Conservation (phyloP, 2,888 invertebrate species). For the Trissolcus japonicus region DNA sequence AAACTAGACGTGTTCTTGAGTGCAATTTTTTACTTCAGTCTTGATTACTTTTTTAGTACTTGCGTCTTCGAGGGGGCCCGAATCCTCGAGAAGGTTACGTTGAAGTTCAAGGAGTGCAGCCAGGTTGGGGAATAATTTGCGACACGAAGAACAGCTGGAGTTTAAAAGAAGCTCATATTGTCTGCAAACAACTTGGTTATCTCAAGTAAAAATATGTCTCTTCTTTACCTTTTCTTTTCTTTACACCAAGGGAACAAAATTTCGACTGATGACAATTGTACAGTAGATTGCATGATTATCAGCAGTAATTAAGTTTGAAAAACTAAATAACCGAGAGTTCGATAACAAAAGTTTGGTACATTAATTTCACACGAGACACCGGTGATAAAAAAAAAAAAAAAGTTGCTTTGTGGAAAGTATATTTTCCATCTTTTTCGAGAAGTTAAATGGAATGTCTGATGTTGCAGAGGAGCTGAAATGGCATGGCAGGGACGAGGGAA, state of each 20-base stretch:
- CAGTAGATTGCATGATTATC: too few relatives aligned
- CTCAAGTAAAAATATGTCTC: constrained; percentile 68
- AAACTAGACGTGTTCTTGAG: too few relatives aligned
- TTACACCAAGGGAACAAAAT: background rate
- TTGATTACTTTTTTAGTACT: constrained; percentile 63
- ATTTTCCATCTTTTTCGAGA: constrained; percentile 22
- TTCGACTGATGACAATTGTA: too few relatives aligned
- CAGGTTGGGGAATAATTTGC: constrained; percentile 78
- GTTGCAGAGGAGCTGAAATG: constrained; percentile 76
- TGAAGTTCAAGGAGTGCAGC: constrained; percentile 73
- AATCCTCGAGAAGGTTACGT: constrained; percentile 76
- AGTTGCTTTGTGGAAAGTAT: background rate
- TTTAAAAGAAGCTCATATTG: constrained; percentile 77
- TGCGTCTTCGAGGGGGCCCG: constrained; percentile 76
- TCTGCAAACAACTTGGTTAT: constrained; percentile 78
- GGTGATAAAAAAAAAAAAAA: too few relatives aligned
- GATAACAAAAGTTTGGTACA: too few relatives aligned
- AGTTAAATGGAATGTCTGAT: constrained; percentile 47
- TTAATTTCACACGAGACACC: too few relatives aligned
- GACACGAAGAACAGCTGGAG: constrained; percentile 77
- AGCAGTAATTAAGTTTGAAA: too few relatives aligned
- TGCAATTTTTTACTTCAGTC: too few relatives aligned
- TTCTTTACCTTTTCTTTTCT: too few relatives aligned
- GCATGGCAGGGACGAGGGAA: constrained; percentile 76
- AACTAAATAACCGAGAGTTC: too few relatives aligned